Evolutionary conservation across 1,140 invertebrate species (phyloP).

Genomic region (Eciton burchellii): DNA sequence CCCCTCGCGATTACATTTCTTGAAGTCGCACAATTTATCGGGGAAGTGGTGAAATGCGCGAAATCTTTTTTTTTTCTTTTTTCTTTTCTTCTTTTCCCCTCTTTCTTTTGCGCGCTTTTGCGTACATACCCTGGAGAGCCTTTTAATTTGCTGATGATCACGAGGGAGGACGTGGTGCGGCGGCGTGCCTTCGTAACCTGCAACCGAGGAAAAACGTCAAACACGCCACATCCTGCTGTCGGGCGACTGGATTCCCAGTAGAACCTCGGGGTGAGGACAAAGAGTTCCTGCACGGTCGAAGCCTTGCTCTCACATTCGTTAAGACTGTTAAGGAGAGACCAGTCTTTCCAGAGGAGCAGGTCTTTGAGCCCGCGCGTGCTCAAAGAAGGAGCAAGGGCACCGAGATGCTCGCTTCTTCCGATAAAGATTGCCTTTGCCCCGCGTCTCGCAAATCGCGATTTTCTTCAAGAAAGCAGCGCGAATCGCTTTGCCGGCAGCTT

Average conservation of each 20-base stretch:
- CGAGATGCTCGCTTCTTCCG: not conserved
- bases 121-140: slow-evolving; percentile 78
- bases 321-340: slow-evolving; percentile 81
- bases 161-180: slow-evolving; percentile 79
- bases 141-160: slow-evolving; percentile 65
- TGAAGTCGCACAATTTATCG: slow-evolving; percentile 52
- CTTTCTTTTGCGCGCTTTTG: not conserved
- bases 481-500: not conserved
- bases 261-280: slow-evolving; percentile 28
- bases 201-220: slow-evolving; percentile 74
- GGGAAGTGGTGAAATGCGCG: slow-evolving; percentile 1
- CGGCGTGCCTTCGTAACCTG: slow-evolving; percentile 86
- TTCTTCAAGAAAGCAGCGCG: slow-evolving; percentile 7
- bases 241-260: slow-evolving; percentile 56
- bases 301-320: slow-evolving; percentile 76
- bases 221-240: slow-evolving; percentile 54
- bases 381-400: slow-evolving; percentile 22
- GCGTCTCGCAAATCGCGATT: slow-evolving; percentile 20
- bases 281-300: slow-evolving; percentile 49
- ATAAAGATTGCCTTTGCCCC: slow-evolving; percentile 10
- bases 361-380: slow-evolving; percentile 43
- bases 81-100: not conserved
- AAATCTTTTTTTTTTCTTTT: slow-evolving; percentile 18
- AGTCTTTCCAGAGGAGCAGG: slow-evolving; percentile 61
- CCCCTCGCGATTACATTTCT: slow-evolving; percentile 15